Percentiles rank a stretch among this genome's conserved stretches.
phyloP scores from a whole-genome alignment of 2,797 vertebrate species.

The Lagodon rhomboides region DNA sequence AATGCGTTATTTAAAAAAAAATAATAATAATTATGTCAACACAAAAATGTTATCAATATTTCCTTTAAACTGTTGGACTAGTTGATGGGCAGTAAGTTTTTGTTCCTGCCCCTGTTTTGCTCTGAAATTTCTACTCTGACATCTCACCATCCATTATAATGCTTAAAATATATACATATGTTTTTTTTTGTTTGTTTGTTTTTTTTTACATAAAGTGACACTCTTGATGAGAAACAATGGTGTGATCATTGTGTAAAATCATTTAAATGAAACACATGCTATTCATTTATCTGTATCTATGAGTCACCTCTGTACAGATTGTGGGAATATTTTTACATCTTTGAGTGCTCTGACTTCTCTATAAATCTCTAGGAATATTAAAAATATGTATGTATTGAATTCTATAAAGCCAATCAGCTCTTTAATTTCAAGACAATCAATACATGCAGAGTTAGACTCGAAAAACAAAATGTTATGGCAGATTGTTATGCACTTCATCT shows the following conservation, averaged over 20 bases:
- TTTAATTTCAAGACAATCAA: not conserved
- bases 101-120: no score
- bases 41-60: no score
- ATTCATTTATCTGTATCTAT: not conserved
- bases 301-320: not conserved
- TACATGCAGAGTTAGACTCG: not conserved
- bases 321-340: not conserved
- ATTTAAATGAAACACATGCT: not conserved
- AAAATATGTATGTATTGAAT: not conserved
- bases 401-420: not conserved
- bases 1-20: no score
- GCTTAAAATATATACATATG: no score
- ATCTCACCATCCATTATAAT: no score
- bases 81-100: no score
- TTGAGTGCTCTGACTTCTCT: not conserved
- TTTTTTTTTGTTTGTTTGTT: no score
- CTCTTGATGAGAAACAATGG: not conserved
- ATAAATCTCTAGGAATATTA: not conserved
- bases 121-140: no score
- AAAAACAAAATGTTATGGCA: not conserved
- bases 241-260: not conserved
- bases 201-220: no score
- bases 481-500: not conserved
- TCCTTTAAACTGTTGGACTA: no score
- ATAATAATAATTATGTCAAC: no score